Evolutionary conservation across 2,113 vertebrate genomes (phyloP), one percentile per base, ranked within the genome.

Genomic region (Synchiropus splendidus): DNA sequence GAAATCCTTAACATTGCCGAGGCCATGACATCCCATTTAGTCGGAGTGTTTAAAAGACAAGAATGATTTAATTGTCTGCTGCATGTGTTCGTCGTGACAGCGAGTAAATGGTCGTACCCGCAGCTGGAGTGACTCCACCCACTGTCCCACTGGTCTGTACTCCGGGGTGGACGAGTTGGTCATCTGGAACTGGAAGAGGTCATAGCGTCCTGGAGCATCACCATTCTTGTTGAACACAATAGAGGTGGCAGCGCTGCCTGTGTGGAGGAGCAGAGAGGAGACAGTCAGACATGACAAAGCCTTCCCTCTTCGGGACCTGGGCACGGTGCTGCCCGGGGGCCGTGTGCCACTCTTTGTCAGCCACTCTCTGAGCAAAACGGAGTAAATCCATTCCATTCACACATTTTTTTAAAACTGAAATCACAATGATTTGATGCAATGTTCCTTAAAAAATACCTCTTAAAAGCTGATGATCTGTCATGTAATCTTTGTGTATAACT

Each of bases 131-230:
- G 31, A 60, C 49, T 84, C 82, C 67, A 80, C 74, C 82, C 82
- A 84, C 52, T 83, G 78, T 60, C 82, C 82, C 2, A 84, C 69
- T 47, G 39, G 44, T 49, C 58, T 78, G 36, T 84, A 84, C 62
- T 82, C 74, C 5, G 72, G 66, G 16, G 32, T 55, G 34, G 77
- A 80, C 21, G 72, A 75, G 61, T 80, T 79, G 70, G 56, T 77
- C 72, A 70, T 59, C 74, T 84, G 82, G 54, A 79, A 81, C 80
- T 84, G 82, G 80, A 83, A 84, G 67, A 84, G 69, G 74, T 84
- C 82, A 21, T 84, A 84, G 45, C 82, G 82, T 62, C 82, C 82
- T 1, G 82, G 80, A 54, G 82, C 80, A 21, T 84, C 82, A 1
- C 82, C 82, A 5, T 84, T 81, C 61, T 71, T 80, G 65, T 84